Evolutionary conservation across 1,140 invertebrate species (phyloP).

Genomic region (Camponotus floridanus): DNA sequence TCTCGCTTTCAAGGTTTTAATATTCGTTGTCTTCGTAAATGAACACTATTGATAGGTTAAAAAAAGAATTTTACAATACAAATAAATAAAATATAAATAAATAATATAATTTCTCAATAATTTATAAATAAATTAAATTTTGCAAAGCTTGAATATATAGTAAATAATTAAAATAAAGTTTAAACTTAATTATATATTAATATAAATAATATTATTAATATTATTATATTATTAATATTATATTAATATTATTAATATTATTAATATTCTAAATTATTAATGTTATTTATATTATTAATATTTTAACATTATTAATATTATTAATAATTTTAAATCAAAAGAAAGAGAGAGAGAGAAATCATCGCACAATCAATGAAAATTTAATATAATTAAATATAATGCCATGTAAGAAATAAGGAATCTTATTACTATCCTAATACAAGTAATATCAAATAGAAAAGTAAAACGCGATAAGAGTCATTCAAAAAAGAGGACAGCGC

Average conservation of each 20-base stretch:
- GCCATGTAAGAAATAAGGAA: background rate
- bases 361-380: no score
- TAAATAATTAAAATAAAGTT: background rate
- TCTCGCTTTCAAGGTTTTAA: conserved; percentile 1
- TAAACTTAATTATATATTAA: background rate
- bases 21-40: conserved; percentile 4
- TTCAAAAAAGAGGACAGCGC: background rate
- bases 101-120: no score
- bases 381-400: background rate
- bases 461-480: conserved; percentile 5
- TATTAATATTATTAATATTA: no score
- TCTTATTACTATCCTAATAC: background rate
- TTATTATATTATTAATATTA: no score
- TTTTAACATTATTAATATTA: background rate
- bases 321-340: background rate
- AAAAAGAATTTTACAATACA: background rate
- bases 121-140: background rate
- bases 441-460: background rate
- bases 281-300: no score
- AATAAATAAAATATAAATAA: no score
- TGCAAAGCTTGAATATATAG: background rate
- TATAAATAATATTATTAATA: conserved; percentile 3
- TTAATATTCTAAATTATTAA: no score
- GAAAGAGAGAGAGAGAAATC: no score
- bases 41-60: background rate